These are phyloP conservation scores for Opisthograptis luteolata DNA, from an alignment of 2,888 invertebrate genomes.

Conservation along the genomic window DNA sequence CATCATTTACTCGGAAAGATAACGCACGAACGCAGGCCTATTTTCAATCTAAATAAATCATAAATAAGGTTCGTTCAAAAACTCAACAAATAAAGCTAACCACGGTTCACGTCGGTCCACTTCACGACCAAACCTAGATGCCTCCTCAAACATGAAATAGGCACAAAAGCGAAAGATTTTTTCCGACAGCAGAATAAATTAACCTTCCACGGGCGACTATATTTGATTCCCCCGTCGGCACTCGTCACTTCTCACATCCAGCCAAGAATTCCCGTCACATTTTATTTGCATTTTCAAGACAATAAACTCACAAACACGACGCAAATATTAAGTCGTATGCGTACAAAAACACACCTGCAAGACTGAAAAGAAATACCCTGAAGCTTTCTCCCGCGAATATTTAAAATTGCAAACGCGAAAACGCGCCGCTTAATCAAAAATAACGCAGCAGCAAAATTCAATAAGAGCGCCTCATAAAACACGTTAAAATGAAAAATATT, in stretches of 20 bases:
- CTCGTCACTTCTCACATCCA: constrained; percentile 35
- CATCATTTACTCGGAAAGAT: too few relatives aligned
- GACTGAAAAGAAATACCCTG: constrained; percentile 43
- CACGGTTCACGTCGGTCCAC: not conserved
- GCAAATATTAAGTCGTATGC: constrained; percentile 34
- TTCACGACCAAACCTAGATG: constrained; percentile 4
- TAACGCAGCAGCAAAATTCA: constrained; percentile 72
- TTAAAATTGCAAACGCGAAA: constrained; percentile 56
- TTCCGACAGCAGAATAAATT: constrained; percentile 33
- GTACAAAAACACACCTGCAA: constrained; percentile 34
- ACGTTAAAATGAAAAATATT: constrained; percentile 76
- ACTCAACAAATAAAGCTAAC: too few relatives aligned
- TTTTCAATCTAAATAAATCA: too few relatives aligned
- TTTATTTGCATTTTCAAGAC: constrained; percentile 39
- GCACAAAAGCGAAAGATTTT: constrained; percentile 32
- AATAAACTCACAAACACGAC: constrained; percentile 40
- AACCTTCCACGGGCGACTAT: constrained; percentile 30
- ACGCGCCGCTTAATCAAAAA: constrained; percentile 67
- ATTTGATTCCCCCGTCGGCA: constrained; percentile 34
- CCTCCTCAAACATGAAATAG: constrained; percentile 29
- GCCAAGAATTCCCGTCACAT: constrained; percentile 35
- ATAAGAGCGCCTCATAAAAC: constrained; percentile 73
- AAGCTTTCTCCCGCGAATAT: constrained; percentile 49
- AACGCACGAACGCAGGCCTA: too few relatives aligned
- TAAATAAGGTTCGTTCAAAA: too few relatives aligned